Conservation (phyloP, 2,113 vertebrate species). For the Sylvicapra grimmia region DNA sequence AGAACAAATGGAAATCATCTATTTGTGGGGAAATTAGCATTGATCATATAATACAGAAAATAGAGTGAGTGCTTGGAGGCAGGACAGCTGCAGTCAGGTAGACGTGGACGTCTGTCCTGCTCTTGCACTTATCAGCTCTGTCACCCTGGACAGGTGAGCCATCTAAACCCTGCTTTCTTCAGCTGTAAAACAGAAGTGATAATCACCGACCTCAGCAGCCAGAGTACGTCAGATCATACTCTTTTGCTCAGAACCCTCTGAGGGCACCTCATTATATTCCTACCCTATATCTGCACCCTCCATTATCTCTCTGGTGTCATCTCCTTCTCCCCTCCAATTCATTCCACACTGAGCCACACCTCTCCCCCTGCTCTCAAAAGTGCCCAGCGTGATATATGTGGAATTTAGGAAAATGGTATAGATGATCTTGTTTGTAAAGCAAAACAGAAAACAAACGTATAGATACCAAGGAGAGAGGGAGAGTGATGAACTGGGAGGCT, state of each 20-base stretch:
- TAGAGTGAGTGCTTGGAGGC: not conserved
- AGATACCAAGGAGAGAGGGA: not conserved
- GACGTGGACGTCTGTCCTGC: not conserved
- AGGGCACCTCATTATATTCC: not conserved
- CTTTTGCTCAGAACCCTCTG: not conserved
- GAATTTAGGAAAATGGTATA: not conserved
- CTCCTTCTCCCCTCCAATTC: not conserved
- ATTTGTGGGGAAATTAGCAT: not conserved
- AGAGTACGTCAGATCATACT: not conserved
- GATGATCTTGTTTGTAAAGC: not conserved
- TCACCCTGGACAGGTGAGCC: not conserved
- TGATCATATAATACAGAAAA: not conserved
- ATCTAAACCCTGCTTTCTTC: not conserved
- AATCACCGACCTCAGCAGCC: not conserved
- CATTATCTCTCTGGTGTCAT: not conserved
- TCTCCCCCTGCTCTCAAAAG: not conserved
- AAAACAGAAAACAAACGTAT: not conserved
- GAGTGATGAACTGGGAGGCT: not conserved
- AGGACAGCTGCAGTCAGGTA: not conserved
- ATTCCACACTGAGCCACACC: not conserved
- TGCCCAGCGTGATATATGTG: not conserved
- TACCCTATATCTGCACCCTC: not conserved
- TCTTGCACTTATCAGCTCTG: not conserved
- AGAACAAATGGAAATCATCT: not conserved
- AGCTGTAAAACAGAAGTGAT: not conserved